A percentile compares a stretch with the other conserved stretches of the same genome.
Evolutionary conservation across 2,888 invertebrate genomes (phyloP).

Genomic region (Stenurella melanura): DNA sequence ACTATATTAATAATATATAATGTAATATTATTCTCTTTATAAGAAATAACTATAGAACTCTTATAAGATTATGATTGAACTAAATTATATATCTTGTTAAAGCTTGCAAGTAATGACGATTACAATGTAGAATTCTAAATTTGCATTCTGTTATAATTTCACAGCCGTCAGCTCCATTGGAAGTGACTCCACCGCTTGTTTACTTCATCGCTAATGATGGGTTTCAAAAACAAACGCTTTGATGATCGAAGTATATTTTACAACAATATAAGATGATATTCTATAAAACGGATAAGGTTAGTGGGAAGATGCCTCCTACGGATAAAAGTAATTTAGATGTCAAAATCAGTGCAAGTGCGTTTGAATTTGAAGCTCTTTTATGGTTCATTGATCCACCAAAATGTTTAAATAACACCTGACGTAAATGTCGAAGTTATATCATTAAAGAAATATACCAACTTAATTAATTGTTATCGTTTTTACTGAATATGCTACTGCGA

Average conservation of each 20-base stretch:
- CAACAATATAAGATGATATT: not conserved
- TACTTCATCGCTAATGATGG: constrained; percentile 15
- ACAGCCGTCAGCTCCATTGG: not conserved
- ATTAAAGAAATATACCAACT: not conserved
- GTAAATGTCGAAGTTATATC: not conserved
- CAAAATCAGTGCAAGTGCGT: constrained; percentile 10
- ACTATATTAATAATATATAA: too few relatives aligned
- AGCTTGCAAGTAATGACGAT: not conserved
- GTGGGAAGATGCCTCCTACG: constrained; percentile 3
- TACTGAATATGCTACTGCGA: not conserved
- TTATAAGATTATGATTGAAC: too few relatives aligned
- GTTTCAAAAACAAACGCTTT: constrained; percentile 18
- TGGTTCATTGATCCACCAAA: not conserved
- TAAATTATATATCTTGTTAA: not conserved
- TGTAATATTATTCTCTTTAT: too few relatives aligned
- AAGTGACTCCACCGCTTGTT: constrained; percentile 8
- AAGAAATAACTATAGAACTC: too few relatives aligned
- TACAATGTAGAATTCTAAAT: not conserved
- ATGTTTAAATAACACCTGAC: not conserved
- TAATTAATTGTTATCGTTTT: not conserved
- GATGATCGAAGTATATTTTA: not conserved
- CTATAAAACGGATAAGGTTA: constrained; percentile 5
- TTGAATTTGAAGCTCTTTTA: not conserved
- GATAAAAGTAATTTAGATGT: constrained; percentile 20
- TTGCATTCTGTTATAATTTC: not conserved